These are phyloP conservation scores for Pseudomyrmex sp. DNA, from an alignment of 1,140 invertebrate genomes.

Conservation along the genomic window DNA sequence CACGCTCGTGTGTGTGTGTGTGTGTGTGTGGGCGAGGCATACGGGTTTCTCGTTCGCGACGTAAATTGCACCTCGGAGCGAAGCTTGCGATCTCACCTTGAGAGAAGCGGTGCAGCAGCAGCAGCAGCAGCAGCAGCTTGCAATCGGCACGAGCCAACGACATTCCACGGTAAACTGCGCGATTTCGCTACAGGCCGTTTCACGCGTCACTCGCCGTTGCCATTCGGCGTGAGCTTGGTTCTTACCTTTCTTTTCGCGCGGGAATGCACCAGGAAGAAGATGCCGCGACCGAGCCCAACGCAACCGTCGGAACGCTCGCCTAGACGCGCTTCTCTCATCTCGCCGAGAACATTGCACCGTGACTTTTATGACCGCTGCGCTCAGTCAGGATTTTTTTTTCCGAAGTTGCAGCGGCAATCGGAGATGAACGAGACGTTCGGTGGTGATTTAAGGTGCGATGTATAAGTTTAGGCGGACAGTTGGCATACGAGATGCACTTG, in stretches of 20 bases:
- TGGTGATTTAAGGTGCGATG: not conserved
- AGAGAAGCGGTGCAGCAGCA: conserved; percentile 7
- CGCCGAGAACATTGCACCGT: conserved; percentile 1
- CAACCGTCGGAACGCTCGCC: conserved; percentile 16
- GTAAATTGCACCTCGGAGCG: conserved; percentile 30
- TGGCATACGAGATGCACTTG: no score
- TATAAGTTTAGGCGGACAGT: no score
- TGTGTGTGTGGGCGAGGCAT: conserved; percentile 2
- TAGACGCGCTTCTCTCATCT: not conserved
- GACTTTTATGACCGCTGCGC: not conserved
- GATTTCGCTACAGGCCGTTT: conserved; percentile 69
- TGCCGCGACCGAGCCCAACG: not conserved
- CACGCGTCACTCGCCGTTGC: conserved; percentile 34
- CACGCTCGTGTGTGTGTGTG: not conserved
- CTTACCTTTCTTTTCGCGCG: not conserved
- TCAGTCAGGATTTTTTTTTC: not conserved
- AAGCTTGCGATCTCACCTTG: conserved; percentile 21
- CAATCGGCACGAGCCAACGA: conserved; percentile 71
- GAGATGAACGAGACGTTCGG: not conserved
- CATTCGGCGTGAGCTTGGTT: not conserved
- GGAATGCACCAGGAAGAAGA: conserved; percentile 40
- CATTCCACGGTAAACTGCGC: conserved; percentile 71
- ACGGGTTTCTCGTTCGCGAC: not conserved
- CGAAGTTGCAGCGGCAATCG: not conserved
- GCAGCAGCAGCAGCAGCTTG: conserved; percentile 36